Conservation (phyloP, 2,113 vertebrate genomes). For the Cebus imitator region DNA sequence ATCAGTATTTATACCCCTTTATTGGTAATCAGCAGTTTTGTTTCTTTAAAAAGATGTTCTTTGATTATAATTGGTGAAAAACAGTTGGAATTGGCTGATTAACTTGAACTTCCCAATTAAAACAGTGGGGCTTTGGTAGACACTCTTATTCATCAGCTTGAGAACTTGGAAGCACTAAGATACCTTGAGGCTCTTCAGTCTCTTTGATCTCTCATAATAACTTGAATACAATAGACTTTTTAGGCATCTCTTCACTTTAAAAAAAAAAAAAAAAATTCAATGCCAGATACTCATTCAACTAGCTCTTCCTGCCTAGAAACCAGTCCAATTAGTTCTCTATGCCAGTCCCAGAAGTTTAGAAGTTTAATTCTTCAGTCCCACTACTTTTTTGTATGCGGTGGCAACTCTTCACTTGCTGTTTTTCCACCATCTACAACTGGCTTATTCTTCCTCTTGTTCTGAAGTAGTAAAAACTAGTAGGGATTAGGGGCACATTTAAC, state of each 20-base stretch:
- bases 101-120: slow-evolving; percentile 58
- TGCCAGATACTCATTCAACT: slow-evolving; percentile 52
- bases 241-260: not conserved
- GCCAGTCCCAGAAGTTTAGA: slow-evolving; percentile 8
- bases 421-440: not conserved
- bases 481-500: not conserved
- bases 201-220: slow-evolving; percentile 49
- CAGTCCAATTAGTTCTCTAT: slow-evolving; percentile 54
- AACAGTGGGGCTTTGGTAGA: not conserved
- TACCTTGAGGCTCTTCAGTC: not conserved
- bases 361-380: slow-evolving; percentile 27
- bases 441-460: slow-evolving; percentile 33
- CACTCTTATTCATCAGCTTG: not conserved
- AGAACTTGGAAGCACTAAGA: not conserved
- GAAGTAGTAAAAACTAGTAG: slow-evolving; percentile 5
- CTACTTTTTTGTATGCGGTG: slow-evolving; percentile 18
- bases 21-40: slow-evolving; percentile 49
- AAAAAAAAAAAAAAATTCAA: not conserved
- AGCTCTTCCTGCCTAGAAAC: slow-evolving; percentile 37
- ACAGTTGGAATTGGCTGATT: slow-evolving; percentile 27
- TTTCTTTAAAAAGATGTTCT: slow-evolving; percentile 59
- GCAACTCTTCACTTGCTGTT: not conserved
- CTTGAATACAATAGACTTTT: slow-evolving; percentile 36
- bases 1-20: slow-evolving; percentile 18
- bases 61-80: slow-evolving; percentile 46